Evolutionary conservation across 2,113 vertebrate genomes (phyloP).

Genomic region (Sclerurus mexicanus): DNA sequence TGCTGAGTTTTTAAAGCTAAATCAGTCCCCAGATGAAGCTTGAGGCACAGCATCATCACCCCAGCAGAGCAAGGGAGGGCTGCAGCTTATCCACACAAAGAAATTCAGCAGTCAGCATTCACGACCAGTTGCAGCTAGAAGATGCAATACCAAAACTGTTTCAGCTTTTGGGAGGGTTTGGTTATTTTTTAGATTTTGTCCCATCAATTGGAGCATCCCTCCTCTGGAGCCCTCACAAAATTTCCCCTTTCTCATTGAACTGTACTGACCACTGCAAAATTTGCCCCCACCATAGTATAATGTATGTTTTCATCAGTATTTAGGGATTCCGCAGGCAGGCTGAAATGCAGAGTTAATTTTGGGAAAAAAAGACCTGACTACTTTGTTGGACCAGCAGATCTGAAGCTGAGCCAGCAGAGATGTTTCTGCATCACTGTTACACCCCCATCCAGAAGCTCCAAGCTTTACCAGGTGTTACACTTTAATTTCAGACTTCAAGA

Average conservation of each 20-base stretch:
- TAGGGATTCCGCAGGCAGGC: too few species aligned
- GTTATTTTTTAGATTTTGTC: neutral
- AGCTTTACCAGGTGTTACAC: too few species aligned
- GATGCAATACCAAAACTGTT: accelerated
- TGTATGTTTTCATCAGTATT: too few species aligned
- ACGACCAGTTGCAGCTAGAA: accelerated
- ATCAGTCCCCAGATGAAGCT: neutral
- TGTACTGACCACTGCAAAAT: too few species aligned
- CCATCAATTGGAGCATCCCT: neutral
- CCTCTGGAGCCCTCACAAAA: too few species aligned
- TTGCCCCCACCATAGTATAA: too few species aligned
- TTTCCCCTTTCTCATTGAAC: neutral
- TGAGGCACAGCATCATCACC: neutral
- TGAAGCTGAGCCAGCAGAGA: too few species aligned
- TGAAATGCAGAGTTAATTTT: too few species aligned
- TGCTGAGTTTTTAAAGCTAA: neutral
- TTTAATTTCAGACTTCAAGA: neutral
- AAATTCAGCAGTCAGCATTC: accelerated
- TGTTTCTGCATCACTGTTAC: too few species aligned
- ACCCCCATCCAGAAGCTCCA: too few species aligned
- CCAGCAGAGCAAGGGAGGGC: accelerated
- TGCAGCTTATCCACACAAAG: neutral
- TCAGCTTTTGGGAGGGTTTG: neutral
- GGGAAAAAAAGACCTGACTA: too few species aligned
- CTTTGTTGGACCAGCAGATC: too few species aligned